Evolutionary conservation across 2,113 vertebrate genomes (phyloP), one percentile per base, ranked within the genome.

Genomic region (Lycocorax pyrrhopterus): DNA sequence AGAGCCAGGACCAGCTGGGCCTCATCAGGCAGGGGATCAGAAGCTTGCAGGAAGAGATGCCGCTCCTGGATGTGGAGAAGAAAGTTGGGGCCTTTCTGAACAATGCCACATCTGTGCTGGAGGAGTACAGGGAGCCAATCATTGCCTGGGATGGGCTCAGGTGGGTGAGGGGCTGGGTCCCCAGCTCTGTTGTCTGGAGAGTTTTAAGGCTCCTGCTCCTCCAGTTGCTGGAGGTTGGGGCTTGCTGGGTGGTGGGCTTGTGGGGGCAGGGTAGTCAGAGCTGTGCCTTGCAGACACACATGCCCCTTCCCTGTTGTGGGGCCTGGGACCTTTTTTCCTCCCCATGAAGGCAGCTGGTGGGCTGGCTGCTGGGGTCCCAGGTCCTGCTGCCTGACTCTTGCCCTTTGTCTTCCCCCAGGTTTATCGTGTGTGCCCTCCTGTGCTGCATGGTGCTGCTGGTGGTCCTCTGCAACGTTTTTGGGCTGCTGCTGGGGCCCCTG

Each of bases 391-490:
- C 37, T 59, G 59, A 92, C 51, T 55, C 41, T 22, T 9, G 53
- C 16, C 17, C 9, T 21, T 80, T 74, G 30, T 89, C 22, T 64
- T 56, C 18, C 13, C 88, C 27, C 93, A 99, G 99, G 86, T 97
- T 96, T 97, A 86, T n/a, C 0, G 35, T 98, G 39, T 96, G 97
- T 60, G 6, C 97, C 52, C 21, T 90, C 52, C 77, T 99, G 80
- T 98, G 98, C 97, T 98, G 97, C 52, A 26, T 90, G 35, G 97
- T 99, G 75, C 97, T 99, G 60, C 94, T 98, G 90, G 97, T 99
- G 44, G 98, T 98, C 39, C 49, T 98, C 55, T 99, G 98, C 90
- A 98, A 98, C 7, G 1, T 97, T 33, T 30, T 98, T 16, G 99
- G 98, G 68, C 97, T 99, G 83, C 35, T 97, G 62, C 86, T 98